Evolutionary conservation across 92 coral and sea anemone genomes (phyloP).

Genomic region (Parazoanthus atlanticus): DNA sequence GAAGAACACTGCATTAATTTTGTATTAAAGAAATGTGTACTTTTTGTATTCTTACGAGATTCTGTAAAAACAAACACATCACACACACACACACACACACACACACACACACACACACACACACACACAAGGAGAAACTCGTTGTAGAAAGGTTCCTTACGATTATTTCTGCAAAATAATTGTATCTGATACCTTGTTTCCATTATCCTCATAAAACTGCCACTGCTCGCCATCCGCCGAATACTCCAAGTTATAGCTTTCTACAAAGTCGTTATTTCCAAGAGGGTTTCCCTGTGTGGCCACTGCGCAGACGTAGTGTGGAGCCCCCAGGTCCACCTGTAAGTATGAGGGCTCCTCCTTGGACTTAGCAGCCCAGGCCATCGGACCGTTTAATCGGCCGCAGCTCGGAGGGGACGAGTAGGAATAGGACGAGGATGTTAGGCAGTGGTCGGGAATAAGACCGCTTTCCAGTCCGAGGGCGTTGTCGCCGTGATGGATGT

Average conservation of each 20-base stretch:
- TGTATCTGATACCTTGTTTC: slow-evolving; percentile 43
- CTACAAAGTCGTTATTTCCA: slow-evolving; percentile 68
- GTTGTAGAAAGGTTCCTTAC: background rate
- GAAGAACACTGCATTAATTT: no score
- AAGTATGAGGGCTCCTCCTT: slow-evolving; percentile 58
- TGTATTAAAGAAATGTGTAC: no score
- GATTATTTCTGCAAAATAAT: background rate
- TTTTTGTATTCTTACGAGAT: no score
- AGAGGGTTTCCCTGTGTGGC: slow-evolving; percentile 76
- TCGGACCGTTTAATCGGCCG: slow-evolving; percentile 61
- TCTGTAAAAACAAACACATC: background rate
- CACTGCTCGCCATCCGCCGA: slow-evolving; percentile 62
- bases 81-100: background rate
- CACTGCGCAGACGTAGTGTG: slow-evolving; percentile 59
- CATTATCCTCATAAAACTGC: slow-evolving; percentile 51
- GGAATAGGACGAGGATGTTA: slow-evolving; percentile 66
- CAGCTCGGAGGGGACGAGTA: slow-evolving; percentile 67
- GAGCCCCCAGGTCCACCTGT: slow-evolving; percentile 63
- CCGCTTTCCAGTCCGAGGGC: slow-evolving; percentile 62
- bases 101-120: background rate
- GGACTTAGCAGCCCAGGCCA: slow-evolving; percentile 66
- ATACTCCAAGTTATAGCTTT: slow-evolving; percentile 59
- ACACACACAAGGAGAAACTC: background rate
- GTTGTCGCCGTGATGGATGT: background rate
- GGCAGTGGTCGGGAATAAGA: slow-evolving; percentile 51